phyloP scores from a whole-genome alignment of 1,140 invertebrate species.

The Pachypeltis micranthus region DNA sequence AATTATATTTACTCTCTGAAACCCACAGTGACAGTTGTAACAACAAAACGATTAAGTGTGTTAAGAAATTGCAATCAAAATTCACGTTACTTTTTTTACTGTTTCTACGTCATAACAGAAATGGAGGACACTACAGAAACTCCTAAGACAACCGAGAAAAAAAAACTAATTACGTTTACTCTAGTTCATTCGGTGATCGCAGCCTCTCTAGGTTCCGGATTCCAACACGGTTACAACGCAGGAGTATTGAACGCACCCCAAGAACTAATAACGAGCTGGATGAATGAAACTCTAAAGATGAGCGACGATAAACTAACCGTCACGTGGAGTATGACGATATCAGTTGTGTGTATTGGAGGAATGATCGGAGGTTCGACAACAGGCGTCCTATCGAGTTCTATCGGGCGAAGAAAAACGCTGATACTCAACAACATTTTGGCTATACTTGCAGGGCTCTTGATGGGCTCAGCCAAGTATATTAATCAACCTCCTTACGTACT shows the following conservation, averaged over 20 bases:
- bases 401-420: constrained; percentile 69
- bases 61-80: too few relatives aligned
- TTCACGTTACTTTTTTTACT: too few relatives aligned
- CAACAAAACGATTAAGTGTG: too few relatives aligned
- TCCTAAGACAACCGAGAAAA: not conserved
- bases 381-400: constrained; percentile 57
- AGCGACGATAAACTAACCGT: constrained; percentile 36
- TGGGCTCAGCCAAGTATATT: constrained; percentile 25
- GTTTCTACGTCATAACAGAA: too few relatives aligned
- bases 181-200: constrained; percentile 27
- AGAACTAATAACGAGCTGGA: constrained; percentile 34
- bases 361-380: constrained; percentile 80
- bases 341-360: constrained; percentile 80
- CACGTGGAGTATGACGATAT: constrained; percentile 64
- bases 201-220: constrained; percentile 45
- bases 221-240: constrained; percentile 57
- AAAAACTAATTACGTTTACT: not conserved
- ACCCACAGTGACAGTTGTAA: too few relatives aligned
- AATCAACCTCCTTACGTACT: constrained; percentile 32
- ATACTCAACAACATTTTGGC: constrained; percentile 71
- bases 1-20: too few relatives aligned
- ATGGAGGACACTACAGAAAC: too few relatives aligned
- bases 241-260: constrained; percentile 53
- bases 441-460: constrained; percentile 47
- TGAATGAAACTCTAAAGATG: not conserved